Evolutionary conservation across 1,140 invertebrate species (phyloP), one percentile per base, ranked within the genome.

Genomic region (Drosophila chauvacae): DNA sequence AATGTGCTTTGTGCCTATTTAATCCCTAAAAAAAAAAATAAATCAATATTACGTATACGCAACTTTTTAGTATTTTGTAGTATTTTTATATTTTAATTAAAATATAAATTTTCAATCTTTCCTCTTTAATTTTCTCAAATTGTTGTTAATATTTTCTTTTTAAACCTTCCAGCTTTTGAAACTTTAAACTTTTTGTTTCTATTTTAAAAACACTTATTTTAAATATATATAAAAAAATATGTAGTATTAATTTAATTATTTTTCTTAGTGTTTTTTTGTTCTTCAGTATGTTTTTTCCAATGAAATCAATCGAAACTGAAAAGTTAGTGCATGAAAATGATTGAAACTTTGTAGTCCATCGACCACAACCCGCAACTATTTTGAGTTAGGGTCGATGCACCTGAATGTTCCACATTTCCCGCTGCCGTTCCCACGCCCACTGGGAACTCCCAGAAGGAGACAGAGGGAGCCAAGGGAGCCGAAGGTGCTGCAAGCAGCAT

Each of bases 301-400:
- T 30, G 11, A 30, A 51, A 51, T 51, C 50, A 51, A 51, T 51
- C n/a, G 44, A 47, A 62, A 66, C 58, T 61, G 20, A 37, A 61
- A 37, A 33, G 26, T 61, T 45, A 47, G 56, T 10, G 41, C 63
- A 42, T 59, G 44, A 44, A 53, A 44, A 69, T 66, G 39, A 64
- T 68, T 62, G 35, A 66, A 53, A 45, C 66, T 53, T 45, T 63
- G 47, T 37, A 62, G 53, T 56, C 35, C 53, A 56, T 39, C 53
- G 53, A 56, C 53, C 53, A 39, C 53, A 56, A 10, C 35, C 20
- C 14, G 35, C 53, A 56, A 39, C 53, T 39, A 39, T 56, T 23
- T 41, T 23, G 55, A 26, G 53, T n/a, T n/a, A 11, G 48, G 66
- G 30, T 70, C 63, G 37, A 39, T 69, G 66, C n/a, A 50, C 44